Conservation (phyloP, 2,888 invertebrate genomes). For the Drosophila mimetica region DNA sequence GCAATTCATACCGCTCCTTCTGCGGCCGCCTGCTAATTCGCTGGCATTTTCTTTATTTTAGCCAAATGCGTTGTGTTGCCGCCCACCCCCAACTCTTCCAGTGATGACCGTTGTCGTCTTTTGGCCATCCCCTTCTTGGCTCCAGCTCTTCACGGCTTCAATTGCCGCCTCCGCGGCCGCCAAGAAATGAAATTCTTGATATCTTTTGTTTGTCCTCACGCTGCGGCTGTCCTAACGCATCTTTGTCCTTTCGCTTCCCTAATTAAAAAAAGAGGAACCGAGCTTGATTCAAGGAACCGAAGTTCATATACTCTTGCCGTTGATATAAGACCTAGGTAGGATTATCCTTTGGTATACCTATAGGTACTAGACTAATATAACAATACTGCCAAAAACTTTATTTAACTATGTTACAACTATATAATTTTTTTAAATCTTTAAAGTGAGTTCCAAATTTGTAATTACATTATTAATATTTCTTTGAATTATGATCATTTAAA, state of each 20-base stretch:
- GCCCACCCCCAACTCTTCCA: slow-evolving; percentile 50
- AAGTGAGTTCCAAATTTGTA: no score
- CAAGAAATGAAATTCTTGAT: slow-evolving; percentile 80
- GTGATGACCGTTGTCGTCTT: slow-evolving; percentile 60
- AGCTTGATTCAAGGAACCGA: neutral
- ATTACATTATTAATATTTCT: no score
- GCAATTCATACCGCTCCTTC: slow-evolving; percentile 59
- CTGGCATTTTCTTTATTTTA: slow-evolving; percentile 79
- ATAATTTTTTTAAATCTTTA: no score
- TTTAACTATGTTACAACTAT: no score
- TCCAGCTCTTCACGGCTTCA: slow-evolving; percentile 42
- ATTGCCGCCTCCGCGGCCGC: slow-evolving; percentile 58
- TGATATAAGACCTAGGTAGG: no score
- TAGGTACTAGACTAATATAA: no score
- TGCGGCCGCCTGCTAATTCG: slow-evolving; percentile 65
- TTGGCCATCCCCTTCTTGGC: slow-evolving; percentile 27
- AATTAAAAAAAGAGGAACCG: slow-evolving; percentile 74
- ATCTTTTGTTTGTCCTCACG: slow-evolving; percentile 77
- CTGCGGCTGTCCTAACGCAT: slow-evolving; percentile 71
- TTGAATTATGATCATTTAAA: no score
- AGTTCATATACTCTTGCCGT: neutral
- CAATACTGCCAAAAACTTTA: no score
- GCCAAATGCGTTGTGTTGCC: slow-evolving; percentile 65
- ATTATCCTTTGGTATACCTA: no score
- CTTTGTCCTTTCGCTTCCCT: slow-evolving; percentile 81